Evolutionary conservation across 2,888 invertebrate genomes (phyloP).

Genomic region (Mesorhabditis belari): DNA sequence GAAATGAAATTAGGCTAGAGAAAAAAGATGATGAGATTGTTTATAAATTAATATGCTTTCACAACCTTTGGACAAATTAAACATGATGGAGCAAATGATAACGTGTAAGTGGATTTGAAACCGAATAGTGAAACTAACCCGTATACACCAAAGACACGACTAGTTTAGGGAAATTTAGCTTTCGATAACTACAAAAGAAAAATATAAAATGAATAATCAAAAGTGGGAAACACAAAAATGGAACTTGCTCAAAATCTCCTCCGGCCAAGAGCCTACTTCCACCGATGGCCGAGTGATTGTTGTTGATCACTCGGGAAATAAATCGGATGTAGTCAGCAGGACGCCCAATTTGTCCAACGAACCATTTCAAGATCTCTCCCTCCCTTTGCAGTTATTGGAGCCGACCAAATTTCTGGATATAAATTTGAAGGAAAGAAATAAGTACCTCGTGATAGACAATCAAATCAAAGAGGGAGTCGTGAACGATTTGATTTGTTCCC

Average conservation of each 20-base stretch:
- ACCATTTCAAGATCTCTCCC: constrained; percentile 53
- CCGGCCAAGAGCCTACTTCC: too few species aligned
- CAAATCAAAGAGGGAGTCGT: constrained; percentile 65
- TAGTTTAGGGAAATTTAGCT: neutral
- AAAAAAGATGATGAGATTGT: too few species aligned
- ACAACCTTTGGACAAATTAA: too few species aligned
- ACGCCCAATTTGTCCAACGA: constrained; percentile 52
- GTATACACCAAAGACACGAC: neutral
- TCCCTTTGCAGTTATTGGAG: constrained; percentile 55
- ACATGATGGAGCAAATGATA: neutral
- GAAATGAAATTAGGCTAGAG: too few species aligned
- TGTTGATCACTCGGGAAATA: constrained; percentile 16
- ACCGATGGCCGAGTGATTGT: too few species aligned
- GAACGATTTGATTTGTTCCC: constrained; percentile 66
- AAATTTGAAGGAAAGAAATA: too few species aligned
- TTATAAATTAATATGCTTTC: too few species aligned
- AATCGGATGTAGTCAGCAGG: constrained; percentile 53
- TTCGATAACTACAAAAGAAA: neutral
- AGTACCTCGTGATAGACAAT: constrained; percentile 66
- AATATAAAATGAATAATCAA: neutral
- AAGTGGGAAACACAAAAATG: too few species aligned
- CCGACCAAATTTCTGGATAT: too few species aligned
- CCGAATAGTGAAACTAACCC: neutral
- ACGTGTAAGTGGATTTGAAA: neutral
- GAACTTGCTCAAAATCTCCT: too few species aligned